Conservation (phyloP, 2,888 invertebrate species). For the Hydroisotoma schaefferi region DNA sequence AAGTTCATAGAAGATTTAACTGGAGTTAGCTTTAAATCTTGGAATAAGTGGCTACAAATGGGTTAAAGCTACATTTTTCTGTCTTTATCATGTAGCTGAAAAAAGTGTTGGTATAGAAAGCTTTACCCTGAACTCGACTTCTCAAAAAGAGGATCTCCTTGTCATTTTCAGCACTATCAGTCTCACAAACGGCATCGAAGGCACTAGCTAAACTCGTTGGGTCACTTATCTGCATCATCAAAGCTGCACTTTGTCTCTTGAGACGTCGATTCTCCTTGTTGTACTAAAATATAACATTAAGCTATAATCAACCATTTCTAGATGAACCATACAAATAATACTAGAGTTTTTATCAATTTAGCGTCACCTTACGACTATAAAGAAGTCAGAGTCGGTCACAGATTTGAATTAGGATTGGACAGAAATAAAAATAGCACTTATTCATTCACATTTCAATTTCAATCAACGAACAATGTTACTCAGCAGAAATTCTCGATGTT, state of each 20-base stretch:
- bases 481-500: no score
- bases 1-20: neutral
- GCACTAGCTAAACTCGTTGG: conserved; percentile 17
- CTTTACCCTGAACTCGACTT: conserved; percentile 40
- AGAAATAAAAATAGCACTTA: no score
- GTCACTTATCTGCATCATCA: conserved; percentile 55
- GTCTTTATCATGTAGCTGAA: no score
- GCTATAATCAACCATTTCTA: no score
- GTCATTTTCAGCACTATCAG: conserved; percentile 38
- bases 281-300: conserved; percentile 59
- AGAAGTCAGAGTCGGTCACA: no score
- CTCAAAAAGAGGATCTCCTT: conserved; percentile 43
- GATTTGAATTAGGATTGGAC: no score
- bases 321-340: no score
- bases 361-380: no score
- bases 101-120: no score
- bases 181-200: conserved; percentile 30
- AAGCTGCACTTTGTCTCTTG: conserved; percentile 64
- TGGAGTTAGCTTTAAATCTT: neutral
- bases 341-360: no score
- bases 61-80: neutral
- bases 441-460: no score
- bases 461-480: no score
- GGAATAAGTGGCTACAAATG: neutral
- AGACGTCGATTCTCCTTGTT: conserved; percentile 71